These are phyloP conservation scores for Drosophila melanosoma DNA, from an alignment of 2,888 invertebrate species.

Conservation along the genomic window DNA sequence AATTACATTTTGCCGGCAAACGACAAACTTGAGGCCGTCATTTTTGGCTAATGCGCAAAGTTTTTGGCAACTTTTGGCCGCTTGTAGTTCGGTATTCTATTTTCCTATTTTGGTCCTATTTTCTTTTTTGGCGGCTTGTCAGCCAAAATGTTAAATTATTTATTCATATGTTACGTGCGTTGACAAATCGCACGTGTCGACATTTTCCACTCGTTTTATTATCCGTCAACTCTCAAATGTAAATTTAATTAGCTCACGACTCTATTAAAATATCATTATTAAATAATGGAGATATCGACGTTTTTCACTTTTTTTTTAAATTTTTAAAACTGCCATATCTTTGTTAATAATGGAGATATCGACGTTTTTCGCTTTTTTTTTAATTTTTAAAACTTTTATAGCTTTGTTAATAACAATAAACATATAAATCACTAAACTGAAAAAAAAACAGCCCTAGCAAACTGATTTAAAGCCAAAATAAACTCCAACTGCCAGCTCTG, in stretches of 20 bases:
- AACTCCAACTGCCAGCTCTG: constrained; percentile 40
- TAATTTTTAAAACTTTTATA: too few species aligned
- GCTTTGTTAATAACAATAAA: too few species aligned
- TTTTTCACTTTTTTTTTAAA: too few species aligned
- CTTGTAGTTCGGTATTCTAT: constrained; percentile 33
- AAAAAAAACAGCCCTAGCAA: constrained; percentile 22
- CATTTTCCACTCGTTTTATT: constrained; percentile 45
- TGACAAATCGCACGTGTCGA: constrained; percentile 54
- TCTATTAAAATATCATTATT: constrained; percentile 72
- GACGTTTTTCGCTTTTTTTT: too few species aligned
- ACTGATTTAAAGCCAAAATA: constrained; percentile 41
- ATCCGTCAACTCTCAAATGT: constrained; percentile 61
- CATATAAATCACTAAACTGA: constrained; percentile 48
- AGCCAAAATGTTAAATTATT: constrained; percentile 65
- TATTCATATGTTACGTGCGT: constrained; percentile 78
- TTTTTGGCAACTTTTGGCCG: constrained; percentile 51
- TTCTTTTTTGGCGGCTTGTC: constrained; percentile 38
- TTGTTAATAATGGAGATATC: too few species aligned
- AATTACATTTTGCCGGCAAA: constrained; percentile 72
- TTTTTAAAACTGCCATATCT: too few species aligned
- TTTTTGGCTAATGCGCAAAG: constrained; percentile 74
- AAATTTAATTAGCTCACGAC: constrained; percentile 71
- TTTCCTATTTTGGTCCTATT: constrained; percentile 4
- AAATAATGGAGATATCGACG: too few species aligned
- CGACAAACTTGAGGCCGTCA: constrained; percentile 71